A percentile compares a stretch with the other conserved stretches of the same genome.
phyloP scores from a whole-genome alignment of 2,797 vertebrate genomes.

The Tarsius wallacei region DNA sequence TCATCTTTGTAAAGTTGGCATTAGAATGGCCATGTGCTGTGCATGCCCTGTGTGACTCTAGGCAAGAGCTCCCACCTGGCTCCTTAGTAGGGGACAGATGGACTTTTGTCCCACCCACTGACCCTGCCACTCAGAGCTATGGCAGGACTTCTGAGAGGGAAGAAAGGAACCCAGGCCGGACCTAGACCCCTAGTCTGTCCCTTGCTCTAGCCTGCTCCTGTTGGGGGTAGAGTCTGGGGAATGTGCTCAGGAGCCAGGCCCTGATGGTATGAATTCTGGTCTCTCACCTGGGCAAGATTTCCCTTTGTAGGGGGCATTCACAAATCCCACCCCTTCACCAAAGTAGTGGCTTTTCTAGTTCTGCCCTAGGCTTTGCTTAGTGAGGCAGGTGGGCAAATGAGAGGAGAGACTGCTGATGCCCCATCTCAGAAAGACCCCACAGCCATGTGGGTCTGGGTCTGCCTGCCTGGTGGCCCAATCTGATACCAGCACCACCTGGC shows the following conservation, averaged over 20 bases:
- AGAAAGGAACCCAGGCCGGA: not conserved
- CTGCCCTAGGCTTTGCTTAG: not conserved
- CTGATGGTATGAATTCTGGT: not conserved
- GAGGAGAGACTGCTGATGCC: not conserved
- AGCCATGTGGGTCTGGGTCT: not conserved
- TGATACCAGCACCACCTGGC: not conserved
- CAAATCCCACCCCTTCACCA: not conserved
- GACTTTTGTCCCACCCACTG: conserved; percentile 34
- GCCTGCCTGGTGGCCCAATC: not conserved
- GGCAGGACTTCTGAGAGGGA: conserved; percentile 11
- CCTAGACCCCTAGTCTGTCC: not conserved
- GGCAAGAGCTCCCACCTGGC: conserved; percentile 73
- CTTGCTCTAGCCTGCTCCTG: not conserved
- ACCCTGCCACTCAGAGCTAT: conserved; percentile 21
- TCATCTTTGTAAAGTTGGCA: conserved; percentile 63
- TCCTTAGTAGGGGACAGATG: conserved; percentile 75
- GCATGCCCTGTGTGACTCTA: conserved; percentile 63
- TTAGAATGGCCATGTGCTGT: conserved; percentile 38
- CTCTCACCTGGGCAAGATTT: not conserved
- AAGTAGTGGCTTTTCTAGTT: not conserved
- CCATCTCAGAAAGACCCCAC: not conserved
- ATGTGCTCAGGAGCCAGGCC: not conserved
- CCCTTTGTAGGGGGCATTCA: not conserved
- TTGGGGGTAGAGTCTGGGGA: not conserved
- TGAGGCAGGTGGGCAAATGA: not conserved